Conservation (phyloP, 2,888 invertebrate genomes). For the Lutraria lutraria region DNA sequence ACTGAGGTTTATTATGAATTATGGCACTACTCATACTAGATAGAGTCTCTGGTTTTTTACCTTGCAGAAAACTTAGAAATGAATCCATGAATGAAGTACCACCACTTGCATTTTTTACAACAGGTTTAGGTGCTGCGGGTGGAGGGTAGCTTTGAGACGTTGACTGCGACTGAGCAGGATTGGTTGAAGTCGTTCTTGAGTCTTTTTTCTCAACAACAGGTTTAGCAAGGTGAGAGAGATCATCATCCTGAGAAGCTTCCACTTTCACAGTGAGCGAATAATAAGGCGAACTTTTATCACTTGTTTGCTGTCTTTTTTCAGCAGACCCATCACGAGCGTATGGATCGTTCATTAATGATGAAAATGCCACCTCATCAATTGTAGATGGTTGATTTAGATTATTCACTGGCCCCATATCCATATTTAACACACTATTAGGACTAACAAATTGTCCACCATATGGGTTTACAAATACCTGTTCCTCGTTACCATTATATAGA, state of each 20-base stretch:
- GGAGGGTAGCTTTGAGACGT: constrained; percentile 42
- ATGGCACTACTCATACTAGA: constrained; percentile 83
- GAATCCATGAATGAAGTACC: constrained; percentile 80
- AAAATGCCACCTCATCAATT: constrained; percentile 79
- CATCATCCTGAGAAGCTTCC: constrained; percentile 81
- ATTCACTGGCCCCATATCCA: constrained; percentile 52
- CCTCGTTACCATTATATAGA: constrained; percentile 57
- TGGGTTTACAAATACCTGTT: constrained; percentile 47
- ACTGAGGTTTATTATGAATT: constrained; percentile 80
- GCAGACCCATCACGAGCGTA: constrained; percentile 56
- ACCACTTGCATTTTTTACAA: constrained; percentile 67
- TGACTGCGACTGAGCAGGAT: constrained; percentile 9
- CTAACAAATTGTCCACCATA: constrained; percentile 69
- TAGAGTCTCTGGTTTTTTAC: constrained; percentile 85
- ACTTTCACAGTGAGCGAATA: constrained; percentile 65
- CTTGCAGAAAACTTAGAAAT: constrained; percentile 84
- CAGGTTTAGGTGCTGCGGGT: constrained; percentile 56
- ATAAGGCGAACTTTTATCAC: constrained; percentile 68
- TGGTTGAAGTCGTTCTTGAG: not conserved
- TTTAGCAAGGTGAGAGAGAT: constrained; percentile 79
- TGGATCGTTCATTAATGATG: constrained; percentile 75
- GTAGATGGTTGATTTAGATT: constrained; percentile 68
- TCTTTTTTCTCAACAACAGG: constrained; percentile 64
- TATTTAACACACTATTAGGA: constrained; percentile 66
- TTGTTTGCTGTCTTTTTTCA: constrained; percentile 56